Evolutionary conservation across 2,797 vertebrate species (phyloP), one percentile per base, ranked within the genome.

Genomic region (Periophthalmus magnuspinnatus): DNA sequence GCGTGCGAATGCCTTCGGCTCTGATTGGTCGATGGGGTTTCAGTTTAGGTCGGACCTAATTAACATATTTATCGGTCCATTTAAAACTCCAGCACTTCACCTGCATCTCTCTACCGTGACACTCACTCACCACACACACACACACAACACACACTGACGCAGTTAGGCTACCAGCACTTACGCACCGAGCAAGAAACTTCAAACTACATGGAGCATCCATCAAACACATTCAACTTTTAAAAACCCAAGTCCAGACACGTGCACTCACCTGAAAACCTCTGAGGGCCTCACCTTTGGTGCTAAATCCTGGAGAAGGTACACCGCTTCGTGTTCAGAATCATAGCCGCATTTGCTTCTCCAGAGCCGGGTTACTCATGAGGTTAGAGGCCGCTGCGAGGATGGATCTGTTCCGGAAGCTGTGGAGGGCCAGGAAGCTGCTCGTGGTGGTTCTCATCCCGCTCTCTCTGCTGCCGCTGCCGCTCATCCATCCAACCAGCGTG

Each of bases 401-500:
- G 96, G 95, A 95, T 73, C 41, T 94, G 77, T 89, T 95, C 82
- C 93, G 89, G 90, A 94, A 94, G 72, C 87, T 98, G 32, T 95
- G 95, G 85, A 86, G n/a, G 36, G 96, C 94, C 70, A 93, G 95
- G 85, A 98, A 97, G 54, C 92, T 97, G 81, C 89, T 98, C 61
- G 86, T 99, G 0, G 95, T 96, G 75, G 76, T 97, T 76, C 85
- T 96, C 68, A 95, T 97, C 80, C 97, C 97, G 0, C 90, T 99
- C 60, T 93, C 95, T 5, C 91, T 98, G 79, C 94, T 99, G 69
- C 97, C 97, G 3, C 84, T 99, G 72, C 97, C 97, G 11, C 91
- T 97, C 70, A 90, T 95, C 79, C 94, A 97, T 72, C 95, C 96
- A 65, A 96, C 94, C 88, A 99, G 95, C 6, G 97, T 99, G 89